Evolutionary conservation across 2,113 vertebrate genomes (phyloP).

Genomic region (Hippolais icterina): DNA sequence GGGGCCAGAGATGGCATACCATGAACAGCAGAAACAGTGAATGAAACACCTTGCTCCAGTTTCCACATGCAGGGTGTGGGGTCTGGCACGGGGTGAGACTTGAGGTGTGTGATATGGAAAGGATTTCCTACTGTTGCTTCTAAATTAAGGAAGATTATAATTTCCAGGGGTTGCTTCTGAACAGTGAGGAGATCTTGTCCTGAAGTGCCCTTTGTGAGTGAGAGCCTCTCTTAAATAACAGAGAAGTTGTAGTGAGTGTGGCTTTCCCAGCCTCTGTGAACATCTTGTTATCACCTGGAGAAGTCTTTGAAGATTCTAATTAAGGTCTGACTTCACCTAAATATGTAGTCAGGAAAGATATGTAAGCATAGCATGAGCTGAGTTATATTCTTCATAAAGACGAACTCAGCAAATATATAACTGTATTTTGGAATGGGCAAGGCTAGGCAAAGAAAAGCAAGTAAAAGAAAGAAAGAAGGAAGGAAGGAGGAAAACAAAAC

Average conservation of each 20-base stretch:
- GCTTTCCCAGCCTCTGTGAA: neutral
- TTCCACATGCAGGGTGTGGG: accelerated
- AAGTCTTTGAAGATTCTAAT: neutral
- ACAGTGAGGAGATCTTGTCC: neutral
- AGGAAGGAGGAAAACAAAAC: neutral
- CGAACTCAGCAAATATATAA: neutral
- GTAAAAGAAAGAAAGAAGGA: neutral
- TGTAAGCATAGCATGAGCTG: neutral
- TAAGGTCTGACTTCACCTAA: neutral
- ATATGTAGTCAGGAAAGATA: neutral
- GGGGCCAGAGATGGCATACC: accelerated
- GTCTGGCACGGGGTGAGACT: neutral
- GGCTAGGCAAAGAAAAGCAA: neutral
- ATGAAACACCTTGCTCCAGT: neutral
- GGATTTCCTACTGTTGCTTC: neutral
- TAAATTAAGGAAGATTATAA: neutral
- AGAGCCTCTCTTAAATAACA: neutral
- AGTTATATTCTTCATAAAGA: neutral
- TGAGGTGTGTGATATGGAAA: neutral
- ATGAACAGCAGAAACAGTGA: neutral
- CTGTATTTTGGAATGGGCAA: neutral
- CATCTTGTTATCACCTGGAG: neutral
- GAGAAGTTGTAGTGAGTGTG: neutral
- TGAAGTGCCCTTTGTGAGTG: accelerated
- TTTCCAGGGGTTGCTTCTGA: neutral